phyloP scores from a whole-genome alignment of 2,113 vertebrate genomes.

The Aptenodytes forsteri region DNA sequence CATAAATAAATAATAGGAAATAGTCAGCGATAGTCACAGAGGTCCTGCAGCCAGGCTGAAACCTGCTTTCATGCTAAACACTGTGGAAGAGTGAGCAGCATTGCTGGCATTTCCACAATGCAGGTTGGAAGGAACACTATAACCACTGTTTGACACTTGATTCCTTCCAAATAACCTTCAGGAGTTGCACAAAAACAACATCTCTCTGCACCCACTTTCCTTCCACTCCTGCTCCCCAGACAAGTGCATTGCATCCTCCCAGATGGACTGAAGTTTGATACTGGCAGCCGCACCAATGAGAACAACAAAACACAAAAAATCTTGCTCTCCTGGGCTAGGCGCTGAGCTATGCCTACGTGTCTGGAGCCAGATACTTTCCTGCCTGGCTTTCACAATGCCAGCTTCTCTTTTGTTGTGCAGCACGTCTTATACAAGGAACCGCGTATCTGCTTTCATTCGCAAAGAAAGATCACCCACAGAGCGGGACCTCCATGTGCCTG shows the following conservation, averaged over 20 bases:
- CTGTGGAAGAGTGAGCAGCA: background rate
- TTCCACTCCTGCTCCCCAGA: background rate
- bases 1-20: background rate
- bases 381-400: background rate
- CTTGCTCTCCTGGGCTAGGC: background rate
- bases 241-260: background rate
- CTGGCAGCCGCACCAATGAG: accelerated
- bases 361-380: background rate
- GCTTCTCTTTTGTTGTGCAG: background rate
- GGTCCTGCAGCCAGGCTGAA: background rate
- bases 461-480: slow-evolving; percentile 24
- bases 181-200: background rate
- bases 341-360: slow-evolving; percentile 9
- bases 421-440: background rate
- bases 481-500: background rate
- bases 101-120: background rate
- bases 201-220: background rate
- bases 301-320: background rate
- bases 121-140: background rate
- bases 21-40: background rate
- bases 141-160: background rate
- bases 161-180: background rate
- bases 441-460: background rate
- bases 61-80: background rate
- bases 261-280: background rate